Percentiles rank a stretch among this genome's conserved stretches.
Conservation (phyloP, 2,113 vertebrate species). For the Oncorhynchus mykiss region DNA sequence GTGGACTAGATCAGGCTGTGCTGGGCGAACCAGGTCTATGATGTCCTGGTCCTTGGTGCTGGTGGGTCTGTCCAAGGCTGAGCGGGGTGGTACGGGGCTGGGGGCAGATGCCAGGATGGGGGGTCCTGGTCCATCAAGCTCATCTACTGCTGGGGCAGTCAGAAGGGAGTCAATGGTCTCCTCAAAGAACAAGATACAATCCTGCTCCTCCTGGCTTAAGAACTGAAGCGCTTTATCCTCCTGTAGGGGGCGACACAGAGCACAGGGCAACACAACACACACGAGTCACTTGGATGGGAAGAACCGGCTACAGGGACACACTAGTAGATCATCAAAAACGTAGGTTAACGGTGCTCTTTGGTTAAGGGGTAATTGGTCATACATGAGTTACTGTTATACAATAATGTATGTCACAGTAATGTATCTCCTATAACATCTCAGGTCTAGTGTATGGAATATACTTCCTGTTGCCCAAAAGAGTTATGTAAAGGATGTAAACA, state of each 20-base stretch:
- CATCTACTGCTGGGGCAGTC: slow-evolving; percentile 28
- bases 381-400: too few species aligned
- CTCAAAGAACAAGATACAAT: slow-evolving; percentile 91
- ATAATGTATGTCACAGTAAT: not conserved
- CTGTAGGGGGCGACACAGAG: slow-evolving; percentile 59
- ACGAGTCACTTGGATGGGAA: not conserved
- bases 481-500: not conserved
- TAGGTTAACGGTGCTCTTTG: too few species aligned
- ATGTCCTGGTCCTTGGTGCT: slow-evolving; percentile 81
- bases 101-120: not conserved
- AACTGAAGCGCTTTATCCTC: slow-evolving; percentile 79
- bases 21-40: slow-evolving; percentile 82
- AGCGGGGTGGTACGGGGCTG: slow-evolving; percentile 45
- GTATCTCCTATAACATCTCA: not conserved
- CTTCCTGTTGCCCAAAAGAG: too few species aligned
- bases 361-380: too few species aligned
- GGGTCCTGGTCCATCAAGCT: slow-evolving; percentile 14
- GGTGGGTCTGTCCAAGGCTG: slow-evolving; percentile 45
- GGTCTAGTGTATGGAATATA: not conserved
- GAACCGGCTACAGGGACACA: too few species aligned
- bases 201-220: slow-evolving; percentile 87
- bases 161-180: slow-evolving; percentile 90
- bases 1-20: slow-evolving; percentile 47
- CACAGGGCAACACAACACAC: not conserved
- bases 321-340: too few species aligned